phyloP scores from a whole-genome alignment of 2,113 vertebrate genomes.

The Psilopsiagon aymara region DNA sequence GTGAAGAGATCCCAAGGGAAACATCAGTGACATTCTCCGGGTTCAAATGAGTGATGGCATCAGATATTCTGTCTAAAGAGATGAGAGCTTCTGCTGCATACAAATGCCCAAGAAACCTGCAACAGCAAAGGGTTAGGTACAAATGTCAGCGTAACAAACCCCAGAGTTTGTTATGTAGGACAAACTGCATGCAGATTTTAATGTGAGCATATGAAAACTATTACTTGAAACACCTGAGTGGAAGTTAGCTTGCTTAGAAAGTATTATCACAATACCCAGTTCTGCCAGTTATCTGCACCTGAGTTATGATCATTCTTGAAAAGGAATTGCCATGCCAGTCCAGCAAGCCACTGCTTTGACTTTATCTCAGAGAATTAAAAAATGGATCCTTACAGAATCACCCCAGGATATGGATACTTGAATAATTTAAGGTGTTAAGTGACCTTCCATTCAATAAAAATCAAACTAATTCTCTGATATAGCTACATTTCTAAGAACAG shows the following conservation, averaged over 20 bases:
- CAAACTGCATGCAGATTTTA: not conserved
- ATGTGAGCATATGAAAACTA: not conserved
- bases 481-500: not conserved
- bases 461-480: not conserved
- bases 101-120: conserved; percentile 95
- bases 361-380: not conserved
- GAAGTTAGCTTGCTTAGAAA: not conserved
- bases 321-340: not conserved
- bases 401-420: not conserved
- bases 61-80: conserved; percentile 97
- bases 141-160: not conserved
- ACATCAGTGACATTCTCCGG: conserved; percentile 97
- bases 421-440: not conserved
- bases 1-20: conserved; percentile 89
- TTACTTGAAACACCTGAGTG: not conserved
- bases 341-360: not conserved
- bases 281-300: not conserved
- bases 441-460: not conserved
- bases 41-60: conserved; percentile 96
- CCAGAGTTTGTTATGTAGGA: not conserved
- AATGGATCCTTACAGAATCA: not conserved
- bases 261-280: not conserved
- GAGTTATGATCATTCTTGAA: not conserved
- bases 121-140: conserved; percentile 24
- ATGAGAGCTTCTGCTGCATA: conserved; percentile 98